Base-by-base conservation (phyloP, 2,113 vertebrate genomes). In the Fulica atra region DNA sequence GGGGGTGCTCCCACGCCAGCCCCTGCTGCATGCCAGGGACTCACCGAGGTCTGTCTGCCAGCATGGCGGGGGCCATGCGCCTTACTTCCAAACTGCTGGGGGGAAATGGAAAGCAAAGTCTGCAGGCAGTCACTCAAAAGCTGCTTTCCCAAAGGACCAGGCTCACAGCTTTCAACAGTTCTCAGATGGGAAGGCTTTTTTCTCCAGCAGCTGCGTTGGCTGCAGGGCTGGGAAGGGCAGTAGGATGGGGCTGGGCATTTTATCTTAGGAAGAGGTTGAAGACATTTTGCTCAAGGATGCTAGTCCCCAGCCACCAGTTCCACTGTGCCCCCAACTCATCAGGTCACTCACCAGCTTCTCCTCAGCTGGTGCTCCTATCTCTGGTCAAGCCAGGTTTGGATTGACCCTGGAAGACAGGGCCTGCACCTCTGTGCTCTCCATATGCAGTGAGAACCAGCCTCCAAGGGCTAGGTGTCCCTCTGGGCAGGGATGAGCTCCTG, bases 61-160 rank as follows among this genome's bases (percentile, higher is more conserved):
- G 29, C 6, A 1, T 1, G 0, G 54, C 0, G 1, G 13, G 53
- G 13, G 20, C 38, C 35, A 48, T 1, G 1, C 0, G 0, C 33
- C 35, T 69, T 33, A 1, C 33, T 50, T 60, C 48, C 42, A 59
- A 11, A 70, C 23, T 3, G 4, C 73, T 59, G 81, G 20, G 7
- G 4, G 18, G 42, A 31, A 57, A 19, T 42, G 0, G 0, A 28
- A 28, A 91, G 68, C 61, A 63, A 64, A 88, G 12, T 21, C 24
- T 61, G 66, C 19, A 46, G 65, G 38, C 16, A 19, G 6, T 57
- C 1, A 0, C 69, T 44, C 35, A 57, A 91, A 81, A 68, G 35
- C 38, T 7, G 1, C 46, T 83, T 81, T 19, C 50, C 63, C 3
- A 3, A 56, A 40, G 6, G 28, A 20, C 28, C 65, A 59, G 33